Base-by-base conservation (phyloP, 92 coral and sea anemone genomes). In the Siderastrea radians region DNA sequence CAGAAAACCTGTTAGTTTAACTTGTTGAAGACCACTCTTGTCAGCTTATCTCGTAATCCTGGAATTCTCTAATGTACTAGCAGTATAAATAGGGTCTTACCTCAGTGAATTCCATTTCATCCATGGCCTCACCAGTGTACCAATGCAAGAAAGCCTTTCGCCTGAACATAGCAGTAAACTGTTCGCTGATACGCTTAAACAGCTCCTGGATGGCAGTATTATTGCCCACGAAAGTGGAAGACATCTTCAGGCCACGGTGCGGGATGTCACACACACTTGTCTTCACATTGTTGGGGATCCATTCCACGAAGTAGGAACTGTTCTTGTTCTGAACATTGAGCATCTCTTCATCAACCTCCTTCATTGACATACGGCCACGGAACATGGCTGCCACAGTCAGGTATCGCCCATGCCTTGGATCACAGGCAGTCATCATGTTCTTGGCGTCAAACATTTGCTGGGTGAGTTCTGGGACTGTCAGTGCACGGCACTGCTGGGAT, bases 121-220 rank as follows among this genome's bases (percentile, higher is more conserved):
- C 98, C 98, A 95, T 95, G 67, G 96, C 98, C 94, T 95, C 98
- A 38, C 98, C 98, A 89, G 98, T 95, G 89, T 95, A 95, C 98
- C 96, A 95, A 91, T 95, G 98, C 75, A 95, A 80, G 96, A 95
- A 95, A 89, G 98, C 98, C 88, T 95, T 95, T 48, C 98, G 73
- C 90, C 96, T 93, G 93, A 93, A 95, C 98, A 95, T 95, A 82
- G 98, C 98, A 19, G 98, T 91, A 80, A 95, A 95, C 90, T 95
- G 98, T 82, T 95, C 98, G 50, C 98, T 90, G 89, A 95, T 26
- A 26, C 38, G 38, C 38, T 26, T 26, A 26, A 26, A 26, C 38
- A 26, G 38, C 38, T 26, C 38, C 38, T 26, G 38, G 38, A 26
- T 26, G 38, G 38, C 38, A 26, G 38, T 26, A 26, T 26, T 26